Evolutionary conservation across 2,797 vertebrate genomes (phyloP).

Genomic region (Lepilemur septentrionalis): DNA sequence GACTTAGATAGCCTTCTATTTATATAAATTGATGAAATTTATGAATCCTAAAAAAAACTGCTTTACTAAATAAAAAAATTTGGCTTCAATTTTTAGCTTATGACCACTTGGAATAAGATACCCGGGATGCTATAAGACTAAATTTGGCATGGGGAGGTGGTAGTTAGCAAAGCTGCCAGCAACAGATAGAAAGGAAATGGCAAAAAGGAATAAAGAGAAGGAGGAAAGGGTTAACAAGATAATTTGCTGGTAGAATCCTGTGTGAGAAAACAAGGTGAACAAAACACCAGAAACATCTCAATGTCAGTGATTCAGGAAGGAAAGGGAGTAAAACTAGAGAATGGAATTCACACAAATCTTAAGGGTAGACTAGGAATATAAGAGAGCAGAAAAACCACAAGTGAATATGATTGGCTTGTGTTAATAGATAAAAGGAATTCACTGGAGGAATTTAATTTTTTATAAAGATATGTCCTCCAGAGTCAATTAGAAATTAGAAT

Average conservation of each 20-base stretch:
- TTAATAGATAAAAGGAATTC: background rate
- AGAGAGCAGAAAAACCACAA: background rate
- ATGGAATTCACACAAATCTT: constrained; percentile 7
- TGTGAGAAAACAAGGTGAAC: background rate
- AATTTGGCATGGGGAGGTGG: background rate
- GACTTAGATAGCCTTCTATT: background rate
- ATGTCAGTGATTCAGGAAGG: background rate
- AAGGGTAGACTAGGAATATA: background rate
- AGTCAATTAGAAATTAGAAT: background rate
- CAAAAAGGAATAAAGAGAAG: constrained; percentile 2
- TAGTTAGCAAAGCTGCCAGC: background rate
- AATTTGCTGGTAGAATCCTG: background rate
- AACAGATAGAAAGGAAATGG: background rate
- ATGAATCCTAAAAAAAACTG: background rate
- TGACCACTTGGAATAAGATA: constrained; percentile 30
- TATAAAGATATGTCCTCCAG: background rate
- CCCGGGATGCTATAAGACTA: background rate
- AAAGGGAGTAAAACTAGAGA: background rate
- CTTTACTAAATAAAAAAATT: constrained; percentile 9
- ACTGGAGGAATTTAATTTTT: constrained; percentile 11
- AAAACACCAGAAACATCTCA: background rate
- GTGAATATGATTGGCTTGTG: background rate
- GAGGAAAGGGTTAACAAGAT: background rate
- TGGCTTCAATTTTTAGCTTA: constrained; percentile 16
- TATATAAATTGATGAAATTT: constrained; percentile 24